phyloP scores from a whole-genome alignment of 2,113 vertebrate genomes.

The Marmota monax region DNA sequence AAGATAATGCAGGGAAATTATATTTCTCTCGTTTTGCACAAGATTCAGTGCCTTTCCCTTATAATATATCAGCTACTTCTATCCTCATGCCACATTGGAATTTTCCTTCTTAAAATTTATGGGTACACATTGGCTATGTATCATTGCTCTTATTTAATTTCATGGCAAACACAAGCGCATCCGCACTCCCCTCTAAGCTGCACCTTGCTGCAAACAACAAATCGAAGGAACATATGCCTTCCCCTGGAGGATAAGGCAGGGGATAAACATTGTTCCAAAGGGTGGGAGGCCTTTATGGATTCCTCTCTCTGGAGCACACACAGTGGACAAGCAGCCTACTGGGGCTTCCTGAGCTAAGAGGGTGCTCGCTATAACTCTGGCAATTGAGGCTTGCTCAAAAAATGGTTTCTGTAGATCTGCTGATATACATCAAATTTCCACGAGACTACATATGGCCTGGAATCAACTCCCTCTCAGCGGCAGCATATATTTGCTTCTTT shows the following conservation, averaged over 20 bases:
- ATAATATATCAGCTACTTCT: constrained; percentile 77
- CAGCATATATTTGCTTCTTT: background rate
- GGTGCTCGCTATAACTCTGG: background rate
- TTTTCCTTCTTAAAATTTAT: constrained; percentile 79
- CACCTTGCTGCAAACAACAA: constrained; percentile 79
- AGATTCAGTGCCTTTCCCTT: constrained; percentile 77
- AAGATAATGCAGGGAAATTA: constrained; percentile 82
- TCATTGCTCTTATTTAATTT: constrained; percentile 84
- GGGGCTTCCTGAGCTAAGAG: background rate
- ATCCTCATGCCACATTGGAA: constrained; percentile 74
- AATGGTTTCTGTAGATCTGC: constrained; percentile 4
- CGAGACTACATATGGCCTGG: background rate
- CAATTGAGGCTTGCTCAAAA: background rate
- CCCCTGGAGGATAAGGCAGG: constrained; percentile 56
- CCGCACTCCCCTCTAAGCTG: constrained; percentile 62
- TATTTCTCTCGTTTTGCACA: constrained; percentile 76
- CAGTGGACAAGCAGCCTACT: too few relatives aligned
- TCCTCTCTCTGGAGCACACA: background rate
- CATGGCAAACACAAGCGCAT: constrained; percentile 73
- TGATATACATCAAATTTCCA: background rate
- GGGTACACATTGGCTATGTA: constrained; percentile 77
- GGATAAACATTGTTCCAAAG: constrained; percentile 58
- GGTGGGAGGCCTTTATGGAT: background rate
- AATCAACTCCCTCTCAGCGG: constrained; percentile 43
- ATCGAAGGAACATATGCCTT: constrained; percentile 72